These are phyloP conservation scores for Planiliza haematocheilus DNA, from an alignment of 2,113 vertebrate species.

Conservation along the genomic window DNA sequence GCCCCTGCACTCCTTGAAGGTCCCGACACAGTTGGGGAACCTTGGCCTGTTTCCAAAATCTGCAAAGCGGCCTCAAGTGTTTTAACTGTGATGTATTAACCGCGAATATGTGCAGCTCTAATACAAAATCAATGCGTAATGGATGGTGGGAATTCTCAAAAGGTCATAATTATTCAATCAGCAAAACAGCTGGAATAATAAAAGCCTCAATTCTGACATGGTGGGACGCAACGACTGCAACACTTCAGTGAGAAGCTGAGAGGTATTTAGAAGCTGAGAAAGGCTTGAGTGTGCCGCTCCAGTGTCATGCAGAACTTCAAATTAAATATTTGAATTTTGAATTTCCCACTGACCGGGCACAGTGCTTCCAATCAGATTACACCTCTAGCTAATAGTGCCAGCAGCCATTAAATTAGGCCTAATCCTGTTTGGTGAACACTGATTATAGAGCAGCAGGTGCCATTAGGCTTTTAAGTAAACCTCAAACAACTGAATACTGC, in stretches of 20 bases:
- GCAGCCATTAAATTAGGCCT: constrained; percentile 9
- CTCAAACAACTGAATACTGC: neutral
- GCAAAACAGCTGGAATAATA: neutral
- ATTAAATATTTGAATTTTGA: constrained; percentile 7
- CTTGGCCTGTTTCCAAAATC: constrained; percentile 30
- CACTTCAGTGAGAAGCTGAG: neutral
- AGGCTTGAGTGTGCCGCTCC: neutral
- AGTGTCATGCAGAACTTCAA: neutral
- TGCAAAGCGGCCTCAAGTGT: constrained; percentile 14
- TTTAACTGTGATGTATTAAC: constrained; percentile 24
- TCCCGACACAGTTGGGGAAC: constrained; percentile 34
- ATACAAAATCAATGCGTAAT: constrained; percentile 4
- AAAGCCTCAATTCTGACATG: neutral
- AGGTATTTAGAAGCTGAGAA: neutral
- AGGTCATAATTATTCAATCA: constrained; percentile 25
- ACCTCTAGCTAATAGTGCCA: neutral
- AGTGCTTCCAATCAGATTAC: constrained; percentile 30
- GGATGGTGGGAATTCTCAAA: neutral
- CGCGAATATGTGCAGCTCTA: constrained; percentile 7
- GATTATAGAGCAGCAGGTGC: constrained; percentile 39
- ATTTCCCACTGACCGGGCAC: constrained; percentile 18
- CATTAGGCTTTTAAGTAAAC: neutral
- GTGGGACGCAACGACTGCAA: neutral
- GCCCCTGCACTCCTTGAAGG: constrained; percentile 14
- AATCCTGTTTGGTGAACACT: constrained; percentile 15